Conservation (phyloP, 2,888 invertebrate genomes). For the Strigamia maritima region DNA sequence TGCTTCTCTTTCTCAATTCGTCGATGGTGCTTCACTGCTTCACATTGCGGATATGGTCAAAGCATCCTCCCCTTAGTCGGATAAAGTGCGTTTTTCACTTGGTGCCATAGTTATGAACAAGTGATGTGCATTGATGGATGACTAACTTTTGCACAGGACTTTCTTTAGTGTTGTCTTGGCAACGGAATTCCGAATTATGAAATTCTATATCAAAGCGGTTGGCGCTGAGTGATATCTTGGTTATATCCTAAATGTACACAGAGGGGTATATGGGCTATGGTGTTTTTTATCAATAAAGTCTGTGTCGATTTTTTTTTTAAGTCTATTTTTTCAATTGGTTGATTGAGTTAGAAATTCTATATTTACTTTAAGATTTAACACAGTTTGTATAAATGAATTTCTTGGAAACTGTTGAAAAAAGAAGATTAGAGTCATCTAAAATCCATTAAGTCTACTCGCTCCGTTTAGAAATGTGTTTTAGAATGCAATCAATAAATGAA, state of each 20-base stretch:
- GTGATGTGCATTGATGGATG: slow-evolving; percentile 4
- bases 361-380: neutral
- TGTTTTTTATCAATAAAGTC: neutral
- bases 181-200: neutral
- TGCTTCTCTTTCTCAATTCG: neutral
- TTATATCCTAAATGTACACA: neutral
- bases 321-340: neutral
- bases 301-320: neutral
- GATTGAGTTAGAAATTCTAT: neutral
- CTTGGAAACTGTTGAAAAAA: neutral
- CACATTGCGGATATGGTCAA: slow-evolving; percentile 4
- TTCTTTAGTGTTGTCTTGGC: neutral
- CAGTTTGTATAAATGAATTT: neutral
- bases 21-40: neutral
- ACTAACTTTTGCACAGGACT: neutral
- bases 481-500: neutral
- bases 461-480: neutral
- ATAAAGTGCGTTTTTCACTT: neutral
- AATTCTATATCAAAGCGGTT: neutral
- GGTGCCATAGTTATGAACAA: slow-evolving; percentile 1
- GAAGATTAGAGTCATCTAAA: neutral
- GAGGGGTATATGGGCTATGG: too few relatives aligned
- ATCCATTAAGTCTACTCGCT: neutral
- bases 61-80: neutral
- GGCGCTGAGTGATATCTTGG: neutral